Evolutionary conservation across 2,797 vertebrate genomes (phyloP), one percentile per base, ranked within the genome.

Genomic region (Dendrocincla fuliginosa): DNA sequence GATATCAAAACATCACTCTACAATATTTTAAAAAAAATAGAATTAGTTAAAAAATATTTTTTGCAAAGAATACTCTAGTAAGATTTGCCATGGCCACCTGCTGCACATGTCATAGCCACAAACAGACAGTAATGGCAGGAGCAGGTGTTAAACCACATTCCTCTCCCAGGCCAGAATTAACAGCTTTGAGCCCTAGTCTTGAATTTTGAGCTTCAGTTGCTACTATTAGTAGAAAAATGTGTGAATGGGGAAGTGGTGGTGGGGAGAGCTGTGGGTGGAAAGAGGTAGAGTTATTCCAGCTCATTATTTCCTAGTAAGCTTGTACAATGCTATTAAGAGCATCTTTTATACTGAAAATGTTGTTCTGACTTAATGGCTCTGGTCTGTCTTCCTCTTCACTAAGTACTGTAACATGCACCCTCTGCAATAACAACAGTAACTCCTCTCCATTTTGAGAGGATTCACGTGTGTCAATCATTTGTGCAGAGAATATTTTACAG

Each of bases 401-500:
- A 5, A 23, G 1, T 3, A 9, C 8, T 56, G 20, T 16, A 24
- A 22, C 11, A 30, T 1, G 19, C 23, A 52, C 5, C n/a, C 17
- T 50, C 25, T 19, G 27, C 28, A n/a, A 15, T 56, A 52, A 15
- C 20, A 30, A 0, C 30, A 20, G 14, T 15, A 41, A 30, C 22
- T 67, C 33, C 35, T 17, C 27, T 32, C n/a, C 3, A 3, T 33
- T 67, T 49, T 9, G 14, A 77, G 37, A 53, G 17, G 10, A 41
- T 23, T 53, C 12, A 3, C 0, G 1, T 0, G 2, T 20, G 12
- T 4, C 5, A 80, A 16, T 11, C 19, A 35, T 6, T 13, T 28
- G 3, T 6, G 17, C 11, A 74, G n/a, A 67, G 56, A 74, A 49
- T 5, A 30, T 46, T 65, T 46, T 6, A 71, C 22, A 88, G 30